Percentiles rank a stretch among this genome's conserved stretches.
These are phyloP conservation scores for Aquatica leii DNA, from an alignment of 2,888 invertebrate genomes.

Conservation along the genomic window DNA sequence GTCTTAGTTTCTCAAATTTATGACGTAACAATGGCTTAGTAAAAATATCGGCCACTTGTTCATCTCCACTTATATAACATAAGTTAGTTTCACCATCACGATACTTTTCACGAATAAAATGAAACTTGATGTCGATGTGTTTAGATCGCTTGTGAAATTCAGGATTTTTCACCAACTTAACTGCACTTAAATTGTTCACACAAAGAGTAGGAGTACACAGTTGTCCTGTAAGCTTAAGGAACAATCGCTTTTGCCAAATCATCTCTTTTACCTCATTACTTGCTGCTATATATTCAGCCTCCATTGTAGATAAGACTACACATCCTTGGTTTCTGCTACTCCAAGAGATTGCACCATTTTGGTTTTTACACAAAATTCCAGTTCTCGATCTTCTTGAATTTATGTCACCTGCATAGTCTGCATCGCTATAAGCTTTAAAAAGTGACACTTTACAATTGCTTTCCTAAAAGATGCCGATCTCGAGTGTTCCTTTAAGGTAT, in stretches of 20 bases:
- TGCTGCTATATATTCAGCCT: no score
- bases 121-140: constrained; percentile 1
- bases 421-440: constrained; percentile 34
- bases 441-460: background rate
- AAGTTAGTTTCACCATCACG: background rate
- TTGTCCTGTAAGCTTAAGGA: constrained; percentile 6
- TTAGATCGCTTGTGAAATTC: constrained; percentile 14
- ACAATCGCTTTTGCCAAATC: constrained; percentile 44
- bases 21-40: background rate
- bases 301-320: constrained; percentile 44
- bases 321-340: background rate
- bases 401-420: constrained; percentile 39
- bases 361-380: constrained; percentile 33
- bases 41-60: background rate
- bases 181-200: background rate
- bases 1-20: background rate
- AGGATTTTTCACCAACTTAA: background rate
- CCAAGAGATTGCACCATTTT: constrained; percentile 41
- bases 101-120: background rate
- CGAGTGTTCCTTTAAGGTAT: constrained; percentile 25
- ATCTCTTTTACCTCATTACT: constrained; percentile 43
- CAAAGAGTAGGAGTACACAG: background rate
- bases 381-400: constrained; percentile 21
- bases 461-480: constrained; percentile 28
- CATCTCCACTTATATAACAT: background rate